Conservation (phyloP, 2,113 vertebrate genomes). For the Callopanchax toddi region DNA sequence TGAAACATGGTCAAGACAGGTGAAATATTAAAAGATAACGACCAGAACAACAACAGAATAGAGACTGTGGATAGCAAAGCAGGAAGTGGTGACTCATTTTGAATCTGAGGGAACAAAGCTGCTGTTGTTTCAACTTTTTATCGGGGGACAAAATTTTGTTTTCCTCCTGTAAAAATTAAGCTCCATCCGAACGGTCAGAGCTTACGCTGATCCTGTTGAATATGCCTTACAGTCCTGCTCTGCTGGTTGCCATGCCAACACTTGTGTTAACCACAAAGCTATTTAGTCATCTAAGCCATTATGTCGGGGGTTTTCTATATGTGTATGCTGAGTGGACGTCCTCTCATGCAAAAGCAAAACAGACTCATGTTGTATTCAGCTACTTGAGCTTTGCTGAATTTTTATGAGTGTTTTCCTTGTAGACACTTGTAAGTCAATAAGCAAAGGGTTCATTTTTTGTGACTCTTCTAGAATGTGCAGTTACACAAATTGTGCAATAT, state of each 20-base stretch:
- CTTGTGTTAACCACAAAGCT: constrained; percentile 28
- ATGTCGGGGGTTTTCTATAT: constrained; percentile 8
- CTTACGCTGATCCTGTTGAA: constrained; percentile 30
- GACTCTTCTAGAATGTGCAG: no score
- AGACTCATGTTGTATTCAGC: no score
- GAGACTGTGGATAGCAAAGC: not conserved
- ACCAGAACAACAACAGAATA: not conserved
- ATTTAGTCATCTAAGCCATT: constrained; percentile 48
- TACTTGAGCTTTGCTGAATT: no score
- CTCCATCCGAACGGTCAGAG: constrained; percentile 26
- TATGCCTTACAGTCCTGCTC: constrained; percentile 37
- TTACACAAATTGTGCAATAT: no score
- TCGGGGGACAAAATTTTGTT: constrained; percentile 11
- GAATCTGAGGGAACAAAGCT: not conserved
- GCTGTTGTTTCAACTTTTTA: not conserved
- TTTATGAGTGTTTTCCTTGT: no score
- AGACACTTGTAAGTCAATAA: no score
- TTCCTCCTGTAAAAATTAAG: constrained; percentile 8
- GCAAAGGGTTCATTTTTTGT: no score
- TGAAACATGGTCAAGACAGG: not conserved
- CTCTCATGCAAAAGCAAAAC: not conserved
- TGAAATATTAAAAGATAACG: not conserved
- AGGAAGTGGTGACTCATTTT: not conserved
- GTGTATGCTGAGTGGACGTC: not conserved
- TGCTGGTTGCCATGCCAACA: constrained; percentile 53